Percentiles rank a stretch among this genome's conserved stretches.
Conservation (phyloP, 2,113 vertebrate genomes). For the Orthonyx spaldingii region DNA sequence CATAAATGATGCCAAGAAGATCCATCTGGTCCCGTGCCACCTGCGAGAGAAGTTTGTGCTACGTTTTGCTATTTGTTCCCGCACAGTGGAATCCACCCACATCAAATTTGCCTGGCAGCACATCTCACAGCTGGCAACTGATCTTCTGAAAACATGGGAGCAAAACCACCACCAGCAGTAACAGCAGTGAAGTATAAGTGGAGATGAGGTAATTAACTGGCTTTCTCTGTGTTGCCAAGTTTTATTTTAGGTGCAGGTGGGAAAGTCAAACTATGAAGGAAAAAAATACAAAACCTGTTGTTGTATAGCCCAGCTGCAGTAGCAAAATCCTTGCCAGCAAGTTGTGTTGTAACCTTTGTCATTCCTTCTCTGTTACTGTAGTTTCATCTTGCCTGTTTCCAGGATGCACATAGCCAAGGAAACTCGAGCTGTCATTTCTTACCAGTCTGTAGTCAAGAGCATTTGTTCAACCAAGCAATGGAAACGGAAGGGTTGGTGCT, state of each 20-base stretch:
- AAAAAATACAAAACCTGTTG: not conserved
- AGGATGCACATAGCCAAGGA: not conserved
- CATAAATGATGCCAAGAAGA: constrained; percentile 80
- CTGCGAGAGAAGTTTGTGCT: constrained; percentile 84
- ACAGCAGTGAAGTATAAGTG: not conserved
- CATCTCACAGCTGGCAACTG: constrained; percentile 77
- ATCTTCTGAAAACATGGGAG: constrained; percentile 69
- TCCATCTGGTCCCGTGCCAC: constrained; percentile 90
- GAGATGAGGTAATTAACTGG: not conserved
- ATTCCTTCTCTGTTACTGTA: not conserved
- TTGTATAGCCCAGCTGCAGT: not conserved
- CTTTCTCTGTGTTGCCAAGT: not conserved
- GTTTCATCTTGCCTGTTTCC: not conserved
- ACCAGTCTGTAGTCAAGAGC: not conserved
- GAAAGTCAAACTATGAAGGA: not conserved
- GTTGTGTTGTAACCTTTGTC: not conserved
- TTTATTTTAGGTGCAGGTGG: constrained; percentile 16
- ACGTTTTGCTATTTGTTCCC: constrained; percentile 86
- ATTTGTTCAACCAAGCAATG: not conserved
- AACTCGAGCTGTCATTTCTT: not conserved
- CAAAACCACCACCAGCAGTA: not conserved
- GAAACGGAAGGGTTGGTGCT: not conserved
- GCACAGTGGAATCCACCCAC: constrained; percentile 78
- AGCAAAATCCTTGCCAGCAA: not conserved
- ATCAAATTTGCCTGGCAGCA: constrained; percentile 85